Evolutionary conservation across 2,888 invertebrate species (phyloP), one percentile per base, ranked within the genome.

Genomic region (Ophion ventricosus): DNA sequence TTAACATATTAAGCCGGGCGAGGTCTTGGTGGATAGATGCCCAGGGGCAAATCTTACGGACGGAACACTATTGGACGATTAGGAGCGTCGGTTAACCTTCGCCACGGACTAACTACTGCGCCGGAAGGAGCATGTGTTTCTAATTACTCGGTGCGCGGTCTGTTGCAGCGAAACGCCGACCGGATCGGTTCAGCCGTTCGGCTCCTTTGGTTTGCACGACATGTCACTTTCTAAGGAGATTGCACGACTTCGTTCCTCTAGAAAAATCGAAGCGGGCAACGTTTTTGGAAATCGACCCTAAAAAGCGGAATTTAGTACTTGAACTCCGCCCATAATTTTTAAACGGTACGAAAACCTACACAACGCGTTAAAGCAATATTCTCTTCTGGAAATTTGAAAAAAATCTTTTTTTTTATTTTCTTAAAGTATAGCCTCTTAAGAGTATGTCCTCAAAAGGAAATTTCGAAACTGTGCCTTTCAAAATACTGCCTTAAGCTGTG

Each of bases 121-220:
- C 78, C 78, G 72, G 64, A 75, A 76, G 78, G 80, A 85, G 83
- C 86, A 85, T 83, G 84, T 86, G 86, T 87, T 79, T 67, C 74
- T 79, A 78, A 81, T 78, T 85, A 81, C 78, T 74, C 40, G 61
- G 59, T 11, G 66, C 54, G 57, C 78, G 81, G 84, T 76, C 75
- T 74, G 72, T 40, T 67, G 76, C 79, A 72, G 57, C 49, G 49
- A 49, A 43, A 54, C 29, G 25, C 26, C n/a, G 10, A 20, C 70
- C 70, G 43, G 59, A 59, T 74, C 54, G 63, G 61, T 57, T 77
- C 43, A 64, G 20, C 66, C 59, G 10, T 17, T 74, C 40, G 64
- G 20, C 17, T 57, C 69, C 29, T 23, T 40, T 7, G 57, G 79
- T 26, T 80, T 54, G 29, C 23, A 74, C 56, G 70, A 73, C 4